Evolutionary conservation across 2,888 invertebrate genomes (phyloP).

Genomic region (Xanthorhoe spadicearia): DNA sequence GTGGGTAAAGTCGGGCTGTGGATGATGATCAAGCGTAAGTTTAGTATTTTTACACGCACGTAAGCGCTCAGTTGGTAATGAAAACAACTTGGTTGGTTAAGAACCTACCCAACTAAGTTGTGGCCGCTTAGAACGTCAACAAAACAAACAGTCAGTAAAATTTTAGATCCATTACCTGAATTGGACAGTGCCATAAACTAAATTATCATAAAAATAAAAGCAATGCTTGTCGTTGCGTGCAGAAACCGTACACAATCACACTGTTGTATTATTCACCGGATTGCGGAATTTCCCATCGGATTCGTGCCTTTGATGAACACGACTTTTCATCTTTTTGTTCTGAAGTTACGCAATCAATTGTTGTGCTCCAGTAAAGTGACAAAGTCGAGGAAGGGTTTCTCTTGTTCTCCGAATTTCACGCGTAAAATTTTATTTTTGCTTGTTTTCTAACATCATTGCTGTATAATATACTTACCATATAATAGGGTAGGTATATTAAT

Average conservation of each 20-base stretch:
- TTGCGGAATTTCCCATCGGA: conserved; percentile 43
- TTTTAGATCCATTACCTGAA: neutral
- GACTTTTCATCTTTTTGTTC: conserved; percentile 39
- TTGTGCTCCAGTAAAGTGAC: conserved; percentile 19
- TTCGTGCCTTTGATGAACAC: conserved; percentile 41
- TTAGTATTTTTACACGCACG: too few relatives aligned
- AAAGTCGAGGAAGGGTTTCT: conserved; percentile 13
- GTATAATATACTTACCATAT: neutral
- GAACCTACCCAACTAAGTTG: too few relatives aligned
- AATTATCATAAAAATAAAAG: neutral
- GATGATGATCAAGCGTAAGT: too few relatives aligned
- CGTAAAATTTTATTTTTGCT: neutral
- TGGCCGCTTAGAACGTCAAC: too few relatives aligned
- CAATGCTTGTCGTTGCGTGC: neutral
- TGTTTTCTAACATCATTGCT: neutral
- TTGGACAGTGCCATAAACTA: neutral
- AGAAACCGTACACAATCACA: neutral
- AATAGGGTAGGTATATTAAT: too few relatives aligned
- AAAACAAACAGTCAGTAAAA: neutral
- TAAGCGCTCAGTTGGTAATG: too few relatives aligned
- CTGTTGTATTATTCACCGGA: conserved; percentile 21
- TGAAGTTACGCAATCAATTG: conserved; percentile 35
- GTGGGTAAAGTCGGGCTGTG: too few relatives aligned
- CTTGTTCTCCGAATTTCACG: conserved; percentile 6
- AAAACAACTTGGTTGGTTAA: too few relatives aligned